Conservation (phyloP, 2,888 invertebrate species). For the Rotaria socialis region DNA sequence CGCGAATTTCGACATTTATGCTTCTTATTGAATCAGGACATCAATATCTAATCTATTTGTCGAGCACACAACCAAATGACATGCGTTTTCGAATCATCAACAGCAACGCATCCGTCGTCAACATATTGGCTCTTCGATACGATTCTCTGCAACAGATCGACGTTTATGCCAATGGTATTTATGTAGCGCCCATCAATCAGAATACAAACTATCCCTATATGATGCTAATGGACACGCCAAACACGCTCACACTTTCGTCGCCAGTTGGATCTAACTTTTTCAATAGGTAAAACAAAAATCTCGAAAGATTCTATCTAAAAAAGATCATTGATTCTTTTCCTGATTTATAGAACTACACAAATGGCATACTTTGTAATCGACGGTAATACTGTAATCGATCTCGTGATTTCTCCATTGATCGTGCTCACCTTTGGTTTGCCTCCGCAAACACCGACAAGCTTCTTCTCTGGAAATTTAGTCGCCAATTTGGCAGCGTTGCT, state of each 20-base stretch:
- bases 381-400: constrained; percentile 25
- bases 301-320: too few species aligned
- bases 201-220: neutral
- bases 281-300: neutral
- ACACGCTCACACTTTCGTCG: neutral
- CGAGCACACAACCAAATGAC: constrained; percentile 44
- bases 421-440: constrained; percentile 41
- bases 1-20: constrained; percentile 54
- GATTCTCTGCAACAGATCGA: constrained; percentile 39
- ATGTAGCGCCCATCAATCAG: constrained; percentile 33
- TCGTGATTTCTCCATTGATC: constrained; percentile 29
- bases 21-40: constrained; percentile 53
- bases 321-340: neutral
- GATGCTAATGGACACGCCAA: neutral
- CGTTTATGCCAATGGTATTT: constrained; percentile 39
- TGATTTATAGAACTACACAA: constrained; percentile 1
- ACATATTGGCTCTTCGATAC: constrained; percentile 32
- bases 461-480: constrained; percentile 31
- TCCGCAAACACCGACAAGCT: neutral
- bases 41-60: constrained; percentile 43
- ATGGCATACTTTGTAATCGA: constrained; percentile 10
- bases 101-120: constrained; percentile 12
- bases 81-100: constrained; percentile 44
- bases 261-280: constrained; percentile 11
- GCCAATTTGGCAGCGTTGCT: constrained; percentile 41